Evolutionary conservation across 2,888 invertebrate genomes (phyloP), one percentile per base, ranked within the genome.

Genomic region (Trichogramma evanescens): DNA sequence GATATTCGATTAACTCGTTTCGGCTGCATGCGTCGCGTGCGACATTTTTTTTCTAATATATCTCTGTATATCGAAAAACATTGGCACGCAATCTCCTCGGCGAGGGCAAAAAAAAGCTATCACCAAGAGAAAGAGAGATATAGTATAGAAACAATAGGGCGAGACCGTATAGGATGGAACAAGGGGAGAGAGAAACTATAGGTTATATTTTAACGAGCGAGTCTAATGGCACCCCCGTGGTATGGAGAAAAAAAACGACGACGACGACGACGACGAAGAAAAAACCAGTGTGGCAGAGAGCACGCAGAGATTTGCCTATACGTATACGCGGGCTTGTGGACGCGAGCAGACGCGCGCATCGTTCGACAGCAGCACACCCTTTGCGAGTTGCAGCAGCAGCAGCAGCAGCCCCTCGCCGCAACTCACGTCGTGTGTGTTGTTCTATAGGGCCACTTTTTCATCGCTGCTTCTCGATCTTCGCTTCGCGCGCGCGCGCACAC

Each of bases 361-460:
- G 66, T 62, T 52, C 56, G 43, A 45, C 52, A 39, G 52, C 45
- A 50, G 26, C 26, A 26, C 26, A 26, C 26, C 26, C 26, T 26
- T 26, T 26, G 26, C 26, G 26, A 26, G 26, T 26, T 26, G 49
- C 49, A 8, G n/a, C 43, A 8, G 10, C 26, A 8, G 10, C 26
- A 13, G 1, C 38, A 9, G 38, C 13, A 13, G 5, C 13, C 49
- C 40, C 72, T 73, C 70, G 71, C 67, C 69, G 7, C 49, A 49
- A 13, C 26, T 26, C 26, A 26, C 26, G 26, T 26, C n/a, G n/a
- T 26, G 66, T 69, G 66, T 66, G 66, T 68, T 67, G 68, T 70
- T 70, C 71, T 72, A 73, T 74, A 70, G 67, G 69, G 74, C 74
- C 71, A 76, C 74, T 76, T 75, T 76, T 76, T 76, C 75, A 76